Evolutionary conservation across 1,140 invertebrate genomes (phyloP).

Genomic region (Drosophila sp.): DNA sequence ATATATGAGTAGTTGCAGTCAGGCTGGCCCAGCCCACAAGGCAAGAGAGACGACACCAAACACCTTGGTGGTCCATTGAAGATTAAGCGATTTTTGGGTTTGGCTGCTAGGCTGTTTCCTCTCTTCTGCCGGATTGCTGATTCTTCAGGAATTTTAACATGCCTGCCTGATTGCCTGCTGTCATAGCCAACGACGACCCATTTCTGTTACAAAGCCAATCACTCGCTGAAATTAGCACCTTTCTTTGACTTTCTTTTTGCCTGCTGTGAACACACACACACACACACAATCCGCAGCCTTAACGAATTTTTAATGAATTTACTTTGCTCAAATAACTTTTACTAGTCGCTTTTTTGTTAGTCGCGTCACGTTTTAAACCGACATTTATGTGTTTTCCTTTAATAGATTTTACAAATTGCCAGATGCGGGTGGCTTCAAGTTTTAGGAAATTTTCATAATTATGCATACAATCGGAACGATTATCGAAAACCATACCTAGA

Average conservation of each 20-base stretch:
- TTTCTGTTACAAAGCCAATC: conserved; percentile 59
- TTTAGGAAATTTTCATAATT: not conserved
- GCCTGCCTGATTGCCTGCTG: conserved; percentile 10
- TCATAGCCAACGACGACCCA: conserved; percentile 60
- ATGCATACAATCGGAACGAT: no score
- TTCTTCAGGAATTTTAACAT: conserved; percentile 42
- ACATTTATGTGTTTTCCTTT: conserved; percentile 26
- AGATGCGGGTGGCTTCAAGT: conserved; percentile 3
- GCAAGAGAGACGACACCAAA: conserved; percentile 30
- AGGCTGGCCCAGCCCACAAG: conserved; percentile 51
- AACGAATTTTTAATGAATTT: conserved; percentile 81
- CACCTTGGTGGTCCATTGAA: conserved; percentile 71
- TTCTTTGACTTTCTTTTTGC: conserved; percentile 78
- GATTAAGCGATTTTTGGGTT: conserved; percentile 65
- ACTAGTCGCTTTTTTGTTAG: conserved; percentile 57
- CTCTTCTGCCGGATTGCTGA: conserved; percentile 22
- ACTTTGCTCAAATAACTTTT: conserved; percentile 77
- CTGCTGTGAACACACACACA: conserved; percentile 29
- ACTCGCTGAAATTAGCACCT: conserved; percentile 76
- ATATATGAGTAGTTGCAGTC: conserved; percentile 37
- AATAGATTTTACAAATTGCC: conserved; percentile 26
- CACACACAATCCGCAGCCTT: conserved; percentile 35
- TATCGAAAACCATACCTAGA: no score
- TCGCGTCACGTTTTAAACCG: conserved; percentile 53
- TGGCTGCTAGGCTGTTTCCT: conserved; percentile 9